Conservation (phyloP, 2,113 vertebrate genomes). For the Mastomys natalensis region DNA sequence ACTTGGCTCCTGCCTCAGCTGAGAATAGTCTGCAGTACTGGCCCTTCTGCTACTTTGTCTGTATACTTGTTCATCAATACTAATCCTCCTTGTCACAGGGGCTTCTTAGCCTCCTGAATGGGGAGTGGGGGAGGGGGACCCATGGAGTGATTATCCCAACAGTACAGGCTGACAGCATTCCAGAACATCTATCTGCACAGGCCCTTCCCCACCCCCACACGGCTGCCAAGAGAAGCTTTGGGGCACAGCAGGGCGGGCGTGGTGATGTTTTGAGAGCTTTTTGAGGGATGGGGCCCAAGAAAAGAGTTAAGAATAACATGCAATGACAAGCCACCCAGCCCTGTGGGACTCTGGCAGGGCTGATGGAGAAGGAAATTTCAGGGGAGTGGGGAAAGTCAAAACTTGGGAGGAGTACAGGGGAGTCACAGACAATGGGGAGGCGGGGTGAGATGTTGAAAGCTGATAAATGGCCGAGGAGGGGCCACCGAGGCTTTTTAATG, state of each 20-base stretch:
- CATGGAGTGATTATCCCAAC: neutral
- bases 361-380: constrained; percentile 65
- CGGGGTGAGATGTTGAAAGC: constrained; percentile 64
- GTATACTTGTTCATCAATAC: neutral
- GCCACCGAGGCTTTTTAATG: constrained; percentile 59
- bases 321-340: constrained; percentile 75
- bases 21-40: neutral
- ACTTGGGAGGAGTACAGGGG: constrained; percentile 53
- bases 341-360: constrained; percentile 57
- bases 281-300: constrained; percentile 57
- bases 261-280: constrained; percentile 73
- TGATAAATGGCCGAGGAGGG: constrained; percentile 41
- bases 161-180: neutral
- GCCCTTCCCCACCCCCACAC: neutral
- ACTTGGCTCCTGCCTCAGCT: neutral
- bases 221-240: neutral
- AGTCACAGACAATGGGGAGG: constrained; percentile 71
- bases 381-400: constrained; percentile 61
- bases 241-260: constrained; percentile 52
- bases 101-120: neutral
- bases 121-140: too few species aligned
- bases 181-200: neutral
- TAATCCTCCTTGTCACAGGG: neutral
- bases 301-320: constrained; percentile 62
- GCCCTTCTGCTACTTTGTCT: neutral